Base-by-base conservation (phyloP, 2,797 vertebrate genomes). In the Babyrousa celebensis region DNA sequence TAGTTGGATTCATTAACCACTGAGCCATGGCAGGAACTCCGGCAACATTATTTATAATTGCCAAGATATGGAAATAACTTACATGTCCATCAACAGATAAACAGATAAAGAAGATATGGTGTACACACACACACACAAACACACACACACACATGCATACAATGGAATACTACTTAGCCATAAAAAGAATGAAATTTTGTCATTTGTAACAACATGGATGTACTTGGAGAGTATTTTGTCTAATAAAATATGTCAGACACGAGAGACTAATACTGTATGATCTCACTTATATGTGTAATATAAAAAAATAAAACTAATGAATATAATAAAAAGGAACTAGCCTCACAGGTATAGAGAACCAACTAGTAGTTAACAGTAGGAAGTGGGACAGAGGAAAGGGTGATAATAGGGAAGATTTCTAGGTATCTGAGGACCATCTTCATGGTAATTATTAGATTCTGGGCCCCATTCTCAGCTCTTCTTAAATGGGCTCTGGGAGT, bases 391-490 rank as follows among this genome's bases (percentile, higher is more conserved):
- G 11, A 23, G 5, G 62, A 12, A 63, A 23, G 25, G 6, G 65
- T 14, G 29, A n/a, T 14, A n/a, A 14, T n/a, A 14, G 15, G 29
- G 15, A n/a, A 67, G 65, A 67, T 75, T n/a, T 80, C 52, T 70
- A 32, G 63, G 32, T 85, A 5, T 62, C 10, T 94, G 32, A 17
- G 9, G 23, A 12, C 32, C 23, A 63, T 77, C 29, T 77, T 7
- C 32, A 56, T 86, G 15, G 43, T 65, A 77, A 74, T 94, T 54
- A 83, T 91, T 75, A 56, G 56, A 74, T 67, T 83, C 56, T 83
- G n/a, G 40, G 40, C 27, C 63, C 62, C 43, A 62, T 70, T 5
- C 5, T 89, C 27, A 68, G 40, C 68, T 68, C 54, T 77, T 3
- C n/a, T 9, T 29, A 90, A 48, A 36, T 14, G 21, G 60, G 25